Evolutionary conservation across 2,797 vertebrate genomes (phyloP), one percentile per base, ranked within the genome.

Genomic region (Spea hammondii): DNA sequence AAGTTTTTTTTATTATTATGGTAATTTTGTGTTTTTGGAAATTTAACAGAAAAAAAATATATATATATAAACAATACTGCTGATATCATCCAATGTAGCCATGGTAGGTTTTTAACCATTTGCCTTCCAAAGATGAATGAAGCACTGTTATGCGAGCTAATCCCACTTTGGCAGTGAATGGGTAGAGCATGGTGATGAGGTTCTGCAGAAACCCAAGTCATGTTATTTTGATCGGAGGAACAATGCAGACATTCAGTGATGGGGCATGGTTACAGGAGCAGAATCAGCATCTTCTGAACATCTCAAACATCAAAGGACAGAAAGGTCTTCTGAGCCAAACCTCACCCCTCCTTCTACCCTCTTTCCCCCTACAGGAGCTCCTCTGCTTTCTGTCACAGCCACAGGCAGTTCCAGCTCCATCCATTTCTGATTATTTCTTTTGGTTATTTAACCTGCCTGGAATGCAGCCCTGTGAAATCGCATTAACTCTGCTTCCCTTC

Each of bases 401-500:
- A 82, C 80, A 74, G 80, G 80, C 68, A 79, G 45, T 73, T 53
- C 50, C 72, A 80, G 71, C 68, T 67, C 10, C 0, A 83, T 85
- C 88, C 73, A 82, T 86, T 86, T 78, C 83, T 83, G 71, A 59
- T 82, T 67, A 76, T 85, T 89, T 84, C 86, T 84, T 53, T 76
- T 77, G 83, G 71, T 88, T 89, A 86, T 88, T 90, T 86, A 87
- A 87, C 78, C 84, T 85, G 60, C 79, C 60, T 89, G 82, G 89
- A 88, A 90, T 86, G 86, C 81, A 84, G 76, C 32, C 59, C 79
- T 79, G 45, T 79, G 82, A 83, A 84, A 85, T 84, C 75, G 45
- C 78, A 60, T 73, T 66, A n/a, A 84, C 83, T 78, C 88, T 92
- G 89, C 74, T 83, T 84, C 92, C 91, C 88, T 79, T 91, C 87